These are phyloP conservation scores for Speoplatyrhinus poulsoni DNA, from an alignment of 2,113 vertebrate genomes.

Conservation along the genomic window DNA sequence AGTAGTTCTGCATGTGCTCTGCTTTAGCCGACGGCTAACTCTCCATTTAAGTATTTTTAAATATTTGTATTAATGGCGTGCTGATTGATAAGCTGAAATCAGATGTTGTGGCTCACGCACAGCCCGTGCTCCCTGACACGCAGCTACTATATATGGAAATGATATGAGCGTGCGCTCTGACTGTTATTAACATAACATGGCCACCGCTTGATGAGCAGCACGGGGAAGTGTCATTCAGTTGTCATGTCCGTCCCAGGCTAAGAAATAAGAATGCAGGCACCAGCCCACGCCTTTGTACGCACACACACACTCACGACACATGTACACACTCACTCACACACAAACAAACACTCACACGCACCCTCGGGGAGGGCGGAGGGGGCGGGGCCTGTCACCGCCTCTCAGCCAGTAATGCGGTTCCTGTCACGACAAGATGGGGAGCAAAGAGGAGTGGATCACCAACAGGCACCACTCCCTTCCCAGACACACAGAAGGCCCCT, in stretches of 20 bases:
- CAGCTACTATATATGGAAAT: slow-evolving; percentile 65
- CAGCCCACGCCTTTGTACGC: slow-evolving; percentile 24
- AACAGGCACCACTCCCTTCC: slow-evolving; percentile 73
- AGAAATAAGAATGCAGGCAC: slow-evolving; percentile 28
- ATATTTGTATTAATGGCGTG: slow-evolving; percentile 13
- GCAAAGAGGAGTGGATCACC: slow-evolving; percentile 70
- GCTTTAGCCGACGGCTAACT: slow-evolving; percentile 58
- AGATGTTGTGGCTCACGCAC: slow-evolving; percentile 11
- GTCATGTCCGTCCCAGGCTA: slow-evolving; percentile 40
- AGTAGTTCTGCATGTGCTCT: slow-evolving; percentile 2
- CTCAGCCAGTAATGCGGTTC: slow-evolving; percentile 67
- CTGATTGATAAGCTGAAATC: slow-evolving; percentile 44
- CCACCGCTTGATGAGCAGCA: slow-evolving; percentile 50
- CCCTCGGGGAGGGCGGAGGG: slow-evolving; percentile 33
- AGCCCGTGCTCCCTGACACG: slow-evolving; percentile 28
- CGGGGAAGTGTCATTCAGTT: slow-evolving; percentile 51
- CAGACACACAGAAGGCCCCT: too few relatives aligned
- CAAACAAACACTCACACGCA: not conserved
- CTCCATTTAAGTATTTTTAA: slow-evolving; percentile 11
- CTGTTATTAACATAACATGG: slow-evolving; percentile 52
- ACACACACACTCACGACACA: slow-evolving; percentile 5
- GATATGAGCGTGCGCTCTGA: slow-evolving; percentile 40
- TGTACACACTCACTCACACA: not conserved
- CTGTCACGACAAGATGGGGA: slow-evolving; percentile 75
- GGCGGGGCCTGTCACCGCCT: slow-evolving; percentile 64